Base-by-base conservation (phyloP, 2,888 invertebrate genomes). In the Podotricha telesiphe region DNA sequence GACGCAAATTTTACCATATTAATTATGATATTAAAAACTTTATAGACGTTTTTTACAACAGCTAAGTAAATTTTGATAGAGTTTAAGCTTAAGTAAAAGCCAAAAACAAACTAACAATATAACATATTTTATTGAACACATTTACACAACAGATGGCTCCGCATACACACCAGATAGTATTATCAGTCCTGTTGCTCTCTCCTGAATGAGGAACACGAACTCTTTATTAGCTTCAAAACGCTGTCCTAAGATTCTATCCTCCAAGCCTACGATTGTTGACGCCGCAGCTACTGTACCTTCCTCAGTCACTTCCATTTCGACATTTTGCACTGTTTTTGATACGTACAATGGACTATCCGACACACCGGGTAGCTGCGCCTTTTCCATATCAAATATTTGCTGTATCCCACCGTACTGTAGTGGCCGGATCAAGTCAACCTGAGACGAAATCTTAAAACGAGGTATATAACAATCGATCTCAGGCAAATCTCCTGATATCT, bases 271-370 rank as follows among this genome's bases (percentile, higher is more conserved):
- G 0, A 92, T 93, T 4, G 96, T 94, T 0, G 94, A 94, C 0
- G 95, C 94, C 0, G 95, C 93, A 0, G 96, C 96, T 2, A 94
- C 94, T 0, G 96, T 96, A 0, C 96, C 96, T 79, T 95, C 94
- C 85, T 96, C 96, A 65, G 94, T 95, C 0, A 96, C 96, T 77
- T 96, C 95, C 67, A 96, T 94, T 77, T 94, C 94, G 0, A 96
- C 95, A 76, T 95, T 95, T 78, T 96, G 96, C 17, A 96, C 87
- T 0, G 95, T 87, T 55, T 94, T 90, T 0, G 95, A 94, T 2
- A 96, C 91, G 77, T 86, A 94, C 19, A 95, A 82, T 7, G 94
- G 87, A 70, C 93, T 91, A 8, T 90, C 93, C 0, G 94, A 91
- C 50, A 96, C 93, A 19, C 94, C 94, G 8, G 94, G 90, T 15